Conservation (phyloP, 1,140 invertebrate species). For the Pygmarrhopalites habei region DNA sequence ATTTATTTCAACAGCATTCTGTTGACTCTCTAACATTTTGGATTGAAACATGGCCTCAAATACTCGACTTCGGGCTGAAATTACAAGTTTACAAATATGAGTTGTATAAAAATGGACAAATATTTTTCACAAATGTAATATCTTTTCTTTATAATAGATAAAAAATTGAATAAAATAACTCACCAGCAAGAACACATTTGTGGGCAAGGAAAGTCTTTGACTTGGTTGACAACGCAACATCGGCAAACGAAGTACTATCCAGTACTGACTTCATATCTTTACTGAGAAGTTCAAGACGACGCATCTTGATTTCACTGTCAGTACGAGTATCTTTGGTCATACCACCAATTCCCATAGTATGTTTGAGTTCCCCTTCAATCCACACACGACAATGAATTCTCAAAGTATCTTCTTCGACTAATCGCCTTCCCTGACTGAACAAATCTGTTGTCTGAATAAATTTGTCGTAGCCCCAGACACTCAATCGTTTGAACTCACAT, state of each 20-base stretch:
- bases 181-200: slow-evolving; percentile 34
- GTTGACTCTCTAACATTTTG: slow-evolving; percentile 21
- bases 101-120: neutral
- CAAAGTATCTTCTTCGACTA: slow-evolving; percentile 34
- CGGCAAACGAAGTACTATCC: slow-evolving; percentile 15
- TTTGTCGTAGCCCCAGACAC: slow-evolving; percentile 39
- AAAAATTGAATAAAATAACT: neutral
- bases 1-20: slow-evolving; percentile 30
- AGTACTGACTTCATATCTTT: slow-evolving; percentile 26
- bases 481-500: slow-evolving; percentile 37
- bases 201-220: slow-evolving; percentile 32
- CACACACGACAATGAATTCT: slow-evolving; percentile 37
- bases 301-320: slow-evolving; percentile 21
- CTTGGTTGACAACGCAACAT: slow-evolving; percentile 25
- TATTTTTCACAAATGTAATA: neutral
- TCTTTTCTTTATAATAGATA: neutral
- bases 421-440: slow-evolving; percentile 17
- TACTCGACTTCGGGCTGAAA: slow-evolving; percentile 32
- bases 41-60: slow-evolving; percentile 31
- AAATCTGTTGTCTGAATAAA: slow-evolving; percentile 31
- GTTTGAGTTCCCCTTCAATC: slow-evolving; percentile 37
- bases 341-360: slow-evolving; percentile 26
- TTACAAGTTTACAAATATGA: no score
- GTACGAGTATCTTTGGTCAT: slow-evolving; percentile 7
- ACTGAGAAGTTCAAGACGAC: slow-evolving; percentile 16